phyloP scores from a whole-genome alignment of 2,888 invertebrate genomes.

The Branchipolynoe longqiensis region DNA sequence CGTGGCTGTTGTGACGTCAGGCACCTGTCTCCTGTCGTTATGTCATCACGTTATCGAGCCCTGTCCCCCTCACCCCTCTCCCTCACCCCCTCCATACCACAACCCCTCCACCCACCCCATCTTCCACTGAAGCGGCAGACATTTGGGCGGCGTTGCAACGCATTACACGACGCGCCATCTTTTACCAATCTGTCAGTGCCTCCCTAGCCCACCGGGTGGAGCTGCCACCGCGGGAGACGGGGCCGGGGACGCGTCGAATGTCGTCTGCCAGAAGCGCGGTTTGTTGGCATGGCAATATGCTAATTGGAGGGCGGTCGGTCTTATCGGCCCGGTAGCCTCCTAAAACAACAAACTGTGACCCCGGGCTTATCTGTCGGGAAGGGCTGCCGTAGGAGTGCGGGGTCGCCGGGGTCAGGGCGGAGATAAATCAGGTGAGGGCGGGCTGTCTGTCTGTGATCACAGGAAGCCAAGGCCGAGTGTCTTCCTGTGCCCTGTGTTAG shows the following conservation, averaged over 20 bases:
- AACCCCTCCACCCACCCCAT: too few relatives aligned
- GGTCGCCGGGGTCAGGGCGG: neutral
- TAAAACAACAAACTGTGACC: slow-evolving; percentile 48
- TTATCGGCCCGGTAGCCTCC: slow-evolving; percentile 16
- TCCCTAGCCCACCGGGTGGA: too few relatives aligned
- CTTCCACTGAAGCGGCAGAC: slow-evolving; percentile 13
- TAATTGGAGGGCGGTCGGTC: slow-evolving; percentile 15
- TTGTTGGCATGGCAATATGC: slow-evolving; percentile 52
- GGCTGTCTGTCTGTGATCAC: too few relatives aligned
- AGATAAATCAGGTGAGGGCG: neutral
- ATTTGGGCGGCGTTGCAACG: neutral
- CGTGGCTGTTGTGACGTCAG: slow-evolving; percentile 20
- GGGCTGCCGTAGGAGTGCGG: neutral
- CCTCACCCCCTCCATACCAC: too few relatives aligned
- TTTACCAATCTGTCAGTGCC: slow-evolving; percentile 49
- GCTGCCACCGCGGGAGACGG: slow-evolving; percentile 15
- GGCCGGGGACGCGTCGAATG: slow-evolving; percentile 12
- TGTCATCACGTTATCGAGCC: slow-evolving; percentile 28
- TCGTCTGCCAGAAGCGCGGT: slow-evolving; percentile 15
- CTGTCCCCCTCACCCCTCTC: too few relatives aligned
- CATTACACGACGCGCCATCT: neutral
- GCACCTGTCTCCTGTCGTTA: slow-evolving; percentile 15
- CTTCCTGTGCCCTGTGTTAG: too few relatives aligned
- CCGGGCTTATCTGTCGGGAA: neutral
- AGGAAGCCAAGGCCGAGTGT: too few relatives aligned